Base-by-base conservation (phyloP, 2,888 invertebrate species). In the Tuta absoluta region DNA sequence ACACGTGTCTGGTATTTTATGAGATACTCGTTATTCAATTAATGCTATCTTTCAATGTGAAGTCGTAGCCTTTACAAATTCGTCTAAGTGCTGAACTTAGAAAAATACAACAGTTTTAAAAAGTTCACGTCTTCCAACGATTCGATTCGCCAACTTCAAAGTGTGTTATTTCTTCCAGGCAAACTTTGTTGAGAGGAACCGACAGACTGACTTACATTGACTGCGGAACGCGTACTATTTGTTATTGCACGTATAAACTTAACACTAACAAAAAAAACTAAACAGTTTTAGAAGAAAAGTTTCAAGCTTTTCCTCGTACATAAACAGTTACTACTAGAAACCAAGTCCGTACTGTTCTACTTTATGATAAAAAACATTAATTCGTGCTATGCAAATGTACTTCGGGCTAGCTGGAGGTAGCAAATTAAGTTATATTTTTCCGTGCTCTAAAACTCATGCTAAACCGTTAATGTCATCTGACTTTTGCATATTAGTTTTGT, bases 91-190 rank as follows among this genome's bases (percentile, higher is more conserved):
- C 79, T 78, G 81, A 81, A 81, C 79, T 83, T 83, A 78, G 79
- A 81, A 78, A 84, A 86, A 87, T 85, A 84, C 86, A 87, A 88
- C 86, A 86, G 85, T 86, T 81, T 83, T 76, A 75, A 76, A 77
- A 87, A 88, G 80, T 87, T 86, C 74, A 77, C 80, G 82, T 85
- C 84, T 85, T 76, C 80, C 74, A 79, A 76, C 85, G 86, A 87
- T 88, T 86, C 87, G 86, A 85, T 86, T 87, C 84, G 72, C 81
- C 78, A 87, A 88, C 80, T 89, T 86, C 83, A 84, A 87, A 89
- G 84, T 86, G 84, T 86, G 88, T 88, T 89, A 88, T 83, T 85
- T 87, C 85, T 86, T 87, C 76, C 75, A 76, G 75, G 74, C 73
- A 76, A 84, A 86, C 81, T 86, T 85, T 82, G 81, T 82, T 80